These are phyloP conservation scores for Glomeris maerens DNA, from an alignment of 1,140 invertebrate genomes.

Conservation along the genomic window DNA sequence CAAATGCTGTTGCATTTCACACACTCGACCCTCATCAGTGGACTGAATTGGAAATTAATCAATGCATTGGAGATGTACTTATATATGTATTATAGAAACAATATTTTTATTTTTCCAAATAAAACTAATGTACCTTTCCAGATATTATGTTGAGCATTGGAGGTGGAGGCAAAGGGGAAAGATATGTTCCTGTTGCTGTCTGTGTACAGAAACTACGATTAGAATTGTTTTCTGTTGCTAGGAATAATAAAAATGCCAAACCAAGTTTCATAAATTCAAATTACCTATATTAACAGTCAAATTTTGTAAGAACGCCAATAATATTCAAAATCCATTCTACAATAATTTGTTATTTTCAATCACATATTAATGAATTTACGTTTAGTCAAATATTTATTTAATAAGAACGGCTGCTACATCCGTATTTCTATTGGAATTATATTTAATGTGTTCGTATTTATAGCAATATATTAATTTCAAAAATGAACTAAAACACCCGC, in stretches of 20 bases:
- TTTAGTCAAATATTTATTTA: too few species aligned
- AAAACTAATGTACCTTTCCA: constrained; percentile 29
- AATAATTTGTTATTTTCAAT: background rate
- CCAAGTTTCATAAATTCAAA: constrained; percentile 1
- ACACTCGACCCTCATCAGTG: constrained; percentile 45
- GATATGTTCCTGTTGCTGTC: constrained; percentile 67
- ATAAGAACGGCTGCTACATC: too few species aligned
- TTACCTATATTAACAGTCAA: background rate
- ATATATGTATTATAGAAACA: too few species aligned
- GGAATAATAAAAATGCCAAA: constrained; percentile 5
- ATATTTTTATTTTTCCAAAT: too few species aligned
- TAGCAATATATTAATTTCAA: too few species aligned
- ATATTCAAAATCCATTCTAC: background rate
- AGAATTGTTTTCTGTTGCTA: constrained; percentile 6
- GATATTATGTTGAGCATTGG: constrained; percentile 39
- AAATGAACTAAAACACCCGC: too few species aligned
- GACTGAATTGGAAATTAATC: constrained; percentile 26
- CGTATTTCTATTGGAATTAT: too few species aligned
- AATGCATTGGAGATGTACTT: too few species aligned
- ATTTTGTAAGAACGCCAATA: background rate
- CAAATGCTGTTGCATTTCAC: constrained; percentile 46
- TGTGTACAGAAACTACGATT: constrained; percentile 18
- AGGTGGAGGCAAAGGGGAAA: constrained; percentile 53
- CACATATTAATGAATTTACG: too few species aligned
- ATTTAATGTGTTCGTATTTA: too few species aligned